phyloP scores from a whole-genome alignment of 1,140 invertebrate genomes.

The Elysia chlorotica region DNA sequence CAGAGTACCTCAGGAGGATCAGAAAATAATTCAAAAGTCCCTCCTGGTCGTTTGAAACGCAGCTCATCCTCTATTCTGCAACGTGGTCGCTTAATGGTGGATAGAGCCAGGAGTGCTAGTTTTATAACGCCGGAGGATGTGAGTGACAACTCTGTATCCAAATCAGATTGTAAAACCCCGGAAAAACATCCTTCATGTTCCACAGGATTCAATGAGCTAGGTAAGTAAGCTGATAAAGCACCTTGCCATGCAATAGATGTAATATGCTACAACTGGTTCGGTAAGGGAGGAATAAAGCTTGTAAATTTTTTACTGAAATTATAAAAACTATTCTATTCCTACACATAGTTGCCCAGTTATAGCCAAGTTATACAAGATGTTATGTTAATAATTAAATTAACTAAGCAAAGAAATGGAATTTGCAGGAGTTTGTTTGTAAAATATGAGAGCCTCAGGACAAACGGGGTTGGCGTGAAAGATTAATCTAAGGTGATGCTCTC shows the following conservation, averaged over 20 bases:
- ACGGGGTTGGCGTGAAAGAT: no score
- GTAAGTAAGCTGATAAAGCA: neutral
- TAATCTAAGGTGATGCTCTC: no score
- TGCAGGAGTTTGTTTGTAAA: no score
- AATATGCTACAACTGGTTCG: neutral
- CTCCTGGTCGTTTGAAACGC: neutral
- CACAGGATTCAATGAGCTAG: neutral
- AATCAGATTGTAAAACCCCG: neutral
- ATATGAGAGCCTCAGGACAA: no score
- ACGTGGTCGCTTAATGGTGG: constrained; percentile 16
- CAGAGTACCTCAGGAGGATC: constrained; percentile 4
- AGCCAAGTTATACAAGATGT: no score
- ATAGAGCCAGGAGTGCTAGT: constrained; percentile 12
- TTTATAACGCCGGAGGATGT: neutral
- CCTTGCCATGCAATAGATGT: neutral
- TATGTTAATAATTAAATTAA: no score
- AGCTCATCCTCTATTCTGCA: neutral
- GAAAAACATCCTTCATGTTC: neutral
- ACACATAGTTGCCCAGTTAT: no score
- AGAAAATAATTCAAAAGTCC: neutral
- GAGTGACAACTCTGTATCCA: neutral
- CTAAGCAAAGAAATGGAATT: no score
- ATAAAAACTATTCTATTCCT: neutral
- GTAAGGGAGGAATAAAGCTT: neutral
- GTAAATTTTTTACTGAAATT: neutral